These are phyloP conservation scores for Nannoperca australis DNA, from an alignment of 2,797 vertebrate genomes.

Conservation along the genomic window DNA sequence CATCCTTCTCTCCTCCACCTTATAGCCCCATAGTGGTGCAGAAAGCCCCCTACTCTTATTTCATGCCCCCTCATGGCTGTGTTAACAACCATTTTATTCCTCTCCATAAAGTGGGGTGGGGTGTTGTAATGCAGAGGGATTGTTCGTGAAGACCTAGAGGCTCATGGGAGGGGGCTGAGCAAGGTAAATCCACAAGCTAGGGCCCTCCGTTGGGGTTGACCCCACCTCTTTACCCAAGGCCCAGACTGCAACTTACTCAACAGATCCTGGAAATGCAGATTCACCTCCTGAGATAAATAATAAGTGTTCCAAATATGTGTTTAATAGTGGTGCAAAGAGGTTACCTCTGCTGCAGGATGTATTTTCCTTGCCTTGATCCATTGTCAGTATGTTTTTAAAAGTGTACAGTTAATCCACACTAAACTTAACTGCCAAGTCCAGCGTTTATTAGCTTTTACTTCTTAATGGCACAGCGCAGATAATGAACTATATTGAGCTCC, in stretches of 20 bases:
- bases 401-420: conserved; percentile 48
- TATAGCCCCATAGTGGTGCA: conserved; percentile 20
- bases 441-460: conserved; percentile 57
- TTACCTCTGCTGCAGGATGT: conserved; percentile 54
- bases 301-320: conserved; percentile 72
- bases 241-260: conserved; percentile 21
- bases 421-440: conserved; percentile 42
- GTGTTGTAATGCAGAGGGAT: conserved; percentile 50
- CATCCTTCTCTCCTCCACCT: conserved; percentile 3
- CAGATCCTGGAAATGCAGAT: conserved; percentile 69
- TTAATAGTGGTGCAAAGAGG: conserved; percentile 61
- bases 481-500: conserved; percentile 40
- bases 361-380: conserved; percentile 46
- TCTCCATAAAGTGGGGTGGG: conserved; percentile 50
- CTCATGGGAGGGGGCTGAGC: conserved; percentile 43
- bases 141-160: conserved; percentile 54
- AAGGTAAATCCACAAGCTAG: conserved; percentile 61
- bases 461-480: conserved; percentile 39
- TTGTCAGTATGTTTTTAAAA: conserved; percentile 56
- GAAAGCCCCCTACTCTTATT: conserved; percentile 47
- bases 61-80: conserved; percentile 35
- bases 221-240: conserved; percentile 29
- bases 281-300: conserved; percentile 70
- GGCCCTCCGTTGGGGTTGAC: conserved; percentile 49
- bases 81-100: conserved; percentile 66